Evolutionary conservation across 1,140 invertebrate genomes (phyloP), one percentile per base, ranked within the genome.

Genomic region (Dreissena polymorpha): DNA sequence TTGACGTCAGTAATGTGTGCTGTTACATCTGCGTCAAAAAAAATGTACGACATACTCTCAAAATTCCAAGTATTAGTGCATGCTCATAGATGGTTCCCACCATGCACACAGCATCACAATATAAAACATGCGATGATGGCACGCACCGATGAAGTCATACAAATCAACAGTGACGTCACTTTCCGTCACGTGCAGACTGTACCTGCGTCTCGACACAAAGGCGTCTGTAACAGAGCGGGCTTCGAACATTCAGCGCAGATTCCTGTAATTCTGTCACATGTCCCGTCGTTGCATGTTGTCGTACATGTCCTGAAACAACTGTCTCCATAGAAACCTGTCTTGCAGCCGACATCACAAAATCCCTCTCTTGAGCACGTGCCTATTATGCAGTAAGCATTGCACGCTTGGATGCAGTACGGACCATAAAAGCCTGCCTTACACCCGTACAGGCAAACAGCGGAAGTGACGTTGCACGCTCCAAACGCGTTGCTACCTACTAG

Each of bases 171-270:
- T 39, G 39, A 39, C 39, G 39, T 39, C 39, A 39, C 39, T 39
- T 8, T 39, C 8, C 8, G 39, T 39, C 39, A 39, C 39, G 39
- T 39, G 49, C 60, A 25, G 27, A 10, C 18, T n/a, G 27, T 80
- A 82, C 79, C 79, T 82, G 79, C 79, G 13, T 12, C 16, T 55
- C 70, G 57, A 29, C 79, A 82, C 23, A 73, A 55, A 23, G 71
- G 63, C 0, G 27, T 74, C 27, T 74, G 57, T 8, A 63, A 49
- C 8, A 25, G 27, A 10, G 25, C 39, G 0, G 39, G 29, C 23
- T 82, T 73, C 0, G 10, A 6, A 57, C 79, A 82, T 25, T 82
- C 79, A 10, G 29, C 21, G 29, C 79, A 82, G 12, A 27, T 25
- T 12, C 79, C 79, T 13, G 14, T 13, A 0, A 39, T 50, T 74